Conservation (phyloP, 2,797 vertebrate species). For the Pantherophis alleghaniensis region DNA sequence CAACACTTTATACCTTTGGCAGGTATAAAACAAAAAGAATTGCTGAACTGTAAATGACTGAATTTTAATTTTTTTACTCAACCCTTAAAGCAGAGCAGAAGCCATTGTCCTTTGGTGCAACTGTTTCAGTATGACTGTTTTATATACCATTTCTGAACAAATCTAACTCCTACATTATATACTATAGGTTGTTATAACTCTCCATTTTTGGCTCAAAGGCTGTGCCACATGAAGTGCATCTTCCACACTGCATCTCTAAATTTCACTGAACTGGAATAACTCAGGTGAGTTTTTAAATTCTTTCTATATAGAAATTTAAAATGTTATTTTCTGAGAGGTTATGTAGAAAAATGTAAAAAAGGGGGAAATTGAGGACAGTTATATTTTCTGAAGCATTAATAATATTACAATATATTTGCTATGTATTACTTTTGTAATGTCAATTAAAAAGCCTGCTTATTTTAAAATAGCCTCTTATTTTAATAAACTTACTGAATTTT, state of each 20-base stretch:
- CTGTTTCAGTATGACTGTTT: not conserved
- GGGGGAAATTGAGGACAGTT: not conserved
- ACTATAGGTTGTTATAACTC: not conserved
- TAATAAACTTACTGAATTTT: slow-evolving; percentile 18
- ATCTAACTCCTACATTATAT: not conserved
- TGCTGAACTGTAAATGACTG: not conserved
- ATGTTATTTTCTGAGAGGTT: slow-evolving; percentile 24
- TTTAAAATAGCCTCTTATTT: not conserved
- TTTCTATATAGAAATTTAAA: not conserved
- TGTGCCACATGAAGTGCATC: not conserved
- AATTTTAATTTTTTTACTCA: not conserved
- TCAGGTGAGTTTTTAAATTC: slow-evolving; percentile 2
- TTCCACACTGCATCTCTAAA: not conserved
- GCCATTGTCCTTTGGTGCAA: not conserved
- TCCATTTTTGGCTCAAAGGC: not conserved
- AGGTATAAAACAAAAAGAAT: not conserved
- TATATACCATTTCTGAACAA: not conserved
- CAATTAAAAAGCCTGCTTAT: not conserved
- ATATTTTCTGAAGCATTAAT: not conserved
- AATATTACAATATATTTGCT: not conserved
- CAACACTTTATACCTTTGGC: not conserved
- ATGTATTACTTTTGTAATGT: not conserved
- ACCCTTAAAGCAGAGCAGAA: not conserved
- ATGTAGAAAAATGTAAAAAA: slow-evolving; percentile 8
- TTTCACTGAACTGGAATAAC: not conserved